Evolutionary conservation across 2,113 vertebrate species (phyloP).

Genomic region (Leptosomus discolor): DNA sequence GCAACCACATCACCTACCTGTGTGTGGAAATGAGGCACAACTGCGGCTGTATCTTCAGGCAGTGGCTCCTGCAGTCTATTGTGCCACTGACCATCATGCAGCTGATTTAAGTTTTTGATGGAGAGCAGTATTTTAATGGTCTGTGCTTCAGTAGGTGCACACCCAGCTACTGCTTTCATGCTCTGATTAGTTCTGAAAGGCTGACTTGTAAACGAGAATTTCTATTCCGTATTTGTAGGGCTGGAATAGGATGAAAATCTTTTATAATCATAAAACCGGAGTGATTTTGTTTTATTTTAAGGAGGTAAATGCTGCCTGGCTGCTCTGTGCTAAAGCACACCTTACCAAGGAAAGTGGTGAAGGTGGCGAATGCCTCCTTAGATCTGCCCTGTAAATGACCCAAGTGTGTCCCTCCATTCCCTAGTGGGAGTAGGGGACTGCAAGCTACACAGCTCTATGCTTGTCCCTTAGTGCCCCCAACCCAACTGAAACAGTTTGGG

Average conservation of each 20-base stretch:
- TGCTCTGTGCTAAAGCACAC: background rate
- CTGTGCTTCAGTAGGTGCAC: background rate
- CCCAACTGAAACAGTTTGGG: background rate
- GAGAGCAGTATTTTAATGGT: background rate
- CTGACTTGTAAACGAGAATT: background rate
- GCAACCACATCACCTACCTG: no score
- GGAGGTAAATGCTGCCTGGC: background rate
- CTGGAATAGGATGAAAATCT: background rate
- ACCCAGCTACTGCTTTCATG: background rate
- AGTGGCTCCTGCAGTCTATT: background rate
- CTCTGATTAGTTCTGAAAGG: background rate
- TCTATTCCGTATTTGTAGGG: background rate
- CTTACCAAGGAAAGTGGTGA: background rate
- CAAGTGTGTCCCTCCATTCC: background rate
- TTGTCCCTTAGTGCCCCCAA: background rate
- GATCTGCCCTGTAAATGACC: background rate
- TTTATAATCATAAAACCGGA: background rate
- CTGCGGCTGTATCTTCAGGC: background rate
- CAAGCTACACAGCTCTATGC: background rate
- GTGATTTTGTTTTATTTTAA: background rate
- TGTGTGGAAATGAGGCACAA: background rate
- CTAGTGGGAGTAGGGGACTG: background rate
- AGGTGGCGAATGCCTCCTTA: background rate
- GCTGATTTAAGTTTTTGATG: background rate
- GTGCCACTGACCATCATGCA: background rate